Percentiles rank a stretch among this genome's conserved stretches.
These are phyloP conservation scores for Sarcophaga subvicina DNA, from an alignment of 2,888 invertebrate species.

Conservation along the genomic window DNA sequence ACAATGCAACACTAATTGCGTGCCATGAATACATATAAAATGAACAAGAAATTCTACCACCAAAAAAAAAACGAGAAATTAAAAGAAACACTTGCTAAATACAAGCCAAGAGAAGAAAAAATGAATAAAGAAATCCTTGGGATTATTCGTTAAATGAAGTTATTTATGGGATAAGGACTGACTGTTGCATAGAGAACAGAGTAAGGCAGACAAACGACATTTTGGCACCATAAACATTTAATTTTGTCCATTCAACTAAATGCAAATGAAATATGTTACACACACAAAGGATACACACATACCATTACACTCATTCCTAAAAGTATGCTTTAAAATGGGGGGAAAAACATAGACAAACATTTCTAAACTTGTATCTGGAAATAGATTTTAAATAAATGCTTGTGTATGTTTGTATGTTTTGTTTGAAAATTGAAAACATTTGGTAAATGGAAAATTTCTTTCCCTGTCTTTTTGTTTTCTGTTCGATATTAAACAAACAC, in stretches of 20 bases:
- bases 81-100: constrained; percentile 46
- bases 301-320: neutral
- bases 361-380: neutral
- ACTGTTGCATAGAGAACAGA: constrained; percentile 20
- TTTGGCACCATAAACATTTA: constrained; percentile 68
- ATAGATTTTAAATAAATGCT: constrained; percentile 41
- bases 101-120: constrained; percentile 30
- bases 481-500: constrained; percentile 7
- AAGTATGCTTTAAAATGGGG: neutral
- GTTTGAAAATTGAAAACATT: neutral
- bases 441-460: neutral
- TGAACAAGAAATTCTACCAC: constrained; percentile 39
- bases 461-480: neutral
- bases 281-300: neutral
- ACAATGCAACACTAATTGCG: constrained; percentile 79
- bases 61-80: constrained; percentile 32
- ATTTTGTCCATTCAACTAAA: constrained; percentile 65
- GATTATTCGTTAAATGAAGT: constrained; percentile 67
- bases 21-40: constrained; percentile 74
- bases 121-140: constrained; percentile 35
- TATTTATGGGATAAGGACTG: constrained; percentile 53
- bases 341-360: neutral
- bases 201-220: constrained; percentile 61
- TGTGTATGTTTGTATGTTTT: constrained; percentile 5
- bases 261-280: constrained; percentile 44